Evolutionary conservation across 1,140 invertebrate genomes (phyloP), one percentile per base, ranked within the genome.

Genomic region (Dufourea novaeangliae): DNA sequence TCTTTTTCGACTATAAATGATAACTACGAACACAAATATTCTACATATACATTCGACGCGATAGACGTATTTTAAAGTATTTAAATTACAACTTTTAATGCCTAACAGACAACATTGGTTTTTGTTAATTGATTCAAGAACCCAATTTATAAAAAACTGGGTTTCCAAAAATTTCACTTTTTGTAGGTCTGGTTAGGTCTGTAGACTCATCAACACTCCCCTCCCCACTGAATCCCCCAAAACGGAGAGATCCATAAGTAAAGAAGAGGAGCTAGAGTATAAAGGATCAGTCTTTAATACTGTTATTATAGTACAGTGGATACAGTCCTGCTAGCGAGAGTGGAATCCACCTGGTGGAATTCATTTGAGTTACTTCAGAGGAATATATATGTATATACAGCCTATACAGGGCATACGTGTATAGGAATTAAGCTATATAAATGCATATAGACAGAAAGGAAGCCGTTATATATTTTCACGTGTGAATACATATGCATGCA

Each of bases 181-280:
- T 11, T 34, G 59, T 76, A 57, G 54, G 27, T 57, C 14, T 5
- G 54, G 54, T 57, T 57, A 57, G 27, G 72, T 14, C 57, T 52
- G 32, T 7, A 39, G 61, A 63, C 61, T 41, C 61, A 63, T 63
- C 61, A 63, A 29, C 54, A 57, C 54, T 57, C 54, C 54, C 27
- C 52, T 56, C 52, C 54, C 14, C 12, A 57, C 54, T 1, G 27
- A 57, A 5, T 57, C 54, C 11, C 54, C 54, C 54, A 12, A 27
- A 57, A 14, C 29, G 29, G 27, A 27, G 59, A 69, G 80, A 72
- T 2, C 34, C 4, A 41, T 64, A 25, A 6, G 34, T 44, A 64
- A 22, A 34, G 22, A 25, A 64, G n/a, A 66, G 63, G 41, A 66
- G 82, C 86, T 86, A 80, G 80, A 46, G 27, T 25, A 79, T 79